Base-by-base conservation (phyloP, 2,797 vertebrate species). In the Scolopax rusticola region DNA sequence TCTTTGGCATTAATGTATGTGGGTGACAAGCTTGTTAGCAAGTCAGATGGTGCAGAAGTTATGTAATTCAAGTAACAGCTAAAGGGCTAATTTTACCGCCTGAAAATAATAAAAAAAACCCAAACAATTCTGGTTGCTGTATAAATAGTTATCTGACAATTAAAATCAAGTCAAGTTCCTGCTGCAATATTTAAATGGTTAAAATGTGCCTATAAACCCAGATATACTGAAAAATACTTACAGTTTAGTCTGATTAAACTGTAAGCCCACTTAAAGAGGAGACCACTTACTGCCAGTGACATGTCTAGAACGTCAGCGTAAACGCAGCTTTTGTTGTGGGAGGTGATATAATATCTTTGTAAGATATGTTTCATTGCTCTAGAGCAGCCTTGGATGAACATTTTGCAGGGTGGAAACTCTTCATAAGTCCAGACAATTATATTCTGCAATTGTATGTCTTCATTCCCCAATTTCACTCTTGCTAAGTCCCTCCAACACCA, bases 11-110 rank as follows among this genome's bases (percentile, higher is more conserved):
- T 76, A 94, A 59, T 61, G 19, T 43, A 80, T 57, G 80, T 45
- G 56, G 15, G 91, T 65, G 77, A 89, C 69, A 92, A 93, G 81
- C 76, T 88, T 1, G 0, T 93, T 93, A 89, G 56, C 59, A 92
- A 95, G 89, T 74, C 86, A 67, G 65, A 69, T 87, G 68, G 48
- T 89, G 59, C 14, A 95, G 73, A 95, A 82, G 9, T 76, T 93
- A 84, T 54, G 32, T 33, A 89, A 74, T 53, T 47, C 77, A 91
- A 91, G 60, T 63, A 94, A 84, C 69, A 94, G 76, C 57, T 27
- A 95, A 85, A 80, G 57, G 59, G 32, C 8, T 87, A 41, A 91
- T 90, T 87, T 89, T 83, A 63, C 15, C 15, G 15, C 24, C 30
- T 33, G 25, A 84, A 87, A 93, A 77, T 15, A 5, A 43, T 43